phyloP scores from a whole-genome alignment of 2,888 invertebrate species.

The Dicroscelio sp. region DNA sequence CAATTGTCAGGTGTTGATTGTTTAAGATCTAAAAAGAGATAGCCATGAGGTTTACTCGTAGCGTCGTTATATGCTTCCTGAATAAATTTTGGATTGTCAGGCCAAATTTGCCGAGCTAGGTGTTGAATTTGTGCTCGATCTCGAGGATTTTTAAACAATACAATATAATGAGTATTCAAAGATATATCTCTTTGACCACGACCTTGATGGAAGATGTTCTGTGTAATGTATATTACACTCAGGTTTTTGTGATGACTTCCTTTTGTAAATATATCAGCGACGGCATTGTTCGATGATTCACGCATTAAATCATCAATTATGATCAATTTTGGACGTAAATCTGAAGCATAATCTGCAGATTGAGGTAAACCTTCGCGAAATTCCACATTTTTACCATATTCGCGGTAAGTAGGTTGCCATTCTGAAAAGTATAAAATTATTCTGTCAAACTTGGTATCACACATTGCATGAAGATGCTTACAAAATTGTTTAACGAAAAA shows the following conservation, averaged over 20 bases:
- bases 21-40: conserved; percentile 9
- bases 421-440: conserved; percentile 74
- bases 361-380: conserved; percentile 63
- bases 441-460: conserved; percentile 52
- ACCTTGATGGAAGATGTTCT: conserved; percentile 4
- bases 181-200: not conserved
- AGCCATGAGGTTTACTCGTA: conserved; percentile 11
- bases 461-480: not conserved
- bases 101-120: conserved; percentile 8
- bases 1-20: conserved; percentile 15
- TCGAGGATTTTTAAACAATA: conserved; percentile 31
- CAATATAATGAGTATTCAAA: not conserved
- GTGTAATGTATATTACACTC: conserved; percentile 2
- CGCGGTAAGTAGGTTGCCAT: conserved; percentile 59
- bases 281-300: conserved; percentile 23
- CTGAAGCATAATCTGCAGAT: conserved; percentile 30
- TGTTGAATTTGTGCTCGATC: conserved; percentile 8
- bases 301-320: conserved; percentile 68
- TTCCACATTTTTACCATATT: conserved; percentile 47
- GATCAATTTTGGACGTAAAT: conserved; percentile 13
- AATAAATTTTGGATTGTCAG: not conserved
- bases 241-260: conserved; percentile 78
- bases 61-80: conserved; percentile 46
- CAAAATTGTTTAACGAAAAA: conserved; percentile 56
- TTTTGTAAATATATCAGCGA: conserved; percentile 82